Evolutionary conservation across 2,113 vertebrate species (phyloP).

Genomic region (Bubalus kerabau): DNA sequence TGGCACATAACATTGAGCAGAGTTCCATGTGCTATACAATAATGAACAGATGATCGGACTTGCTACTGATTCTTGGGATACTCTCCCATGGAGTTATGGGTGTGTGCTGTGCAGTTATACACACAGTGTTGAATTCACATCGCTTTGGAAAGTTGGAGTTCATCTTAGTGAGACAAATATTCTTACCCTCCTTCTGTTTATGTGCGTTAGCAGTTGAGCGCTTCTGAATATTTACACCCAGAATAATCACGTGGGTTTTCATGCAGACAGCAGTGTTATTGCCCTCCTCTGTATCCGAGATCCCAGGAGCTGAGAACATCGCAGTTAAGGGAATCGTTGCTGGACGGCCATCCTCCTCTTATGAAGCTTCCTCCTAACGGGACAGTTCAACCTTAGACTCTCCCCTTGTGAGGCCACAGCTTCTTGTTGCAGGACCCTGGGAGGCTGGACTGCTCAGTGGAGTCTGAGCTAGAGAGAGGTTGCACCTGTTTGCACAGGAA

Average conservation of each 20-base stretch:
- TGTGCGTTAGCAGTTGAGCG: background rate
- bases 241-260: background rate
- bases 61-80: rapidly evolving
- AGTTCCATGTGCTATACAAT: background rate
- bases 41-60: background rate
- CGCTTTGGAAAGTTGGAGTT: background rate
- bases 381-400: background rate
- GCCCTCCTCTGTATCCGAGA: rapidly evolving
- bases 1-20: background rate
- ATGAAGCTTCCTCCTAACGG: rapidly evolving
- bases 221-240: background rate
- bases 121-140: rapidly evolving
- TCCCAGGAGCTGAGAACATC: background rate
- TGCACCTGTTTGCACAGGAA: background rate
- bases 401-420: background rate
- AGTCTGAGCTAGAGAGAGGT: background rate
- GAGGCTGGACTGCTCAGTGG: background rate
- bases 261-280: background rate
- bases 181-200: background rate
- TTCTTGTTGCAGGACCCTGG: background rate
- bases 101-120: background rate
- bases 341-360: background rate
- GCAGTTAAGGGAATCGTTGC: background rate
- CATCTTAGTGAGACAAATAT: background rate
- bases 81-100: background rate